Evolutionary conservation across 2,113 vertebrate species (phyloP).

Genomic region (Uria aalge): DNA sequence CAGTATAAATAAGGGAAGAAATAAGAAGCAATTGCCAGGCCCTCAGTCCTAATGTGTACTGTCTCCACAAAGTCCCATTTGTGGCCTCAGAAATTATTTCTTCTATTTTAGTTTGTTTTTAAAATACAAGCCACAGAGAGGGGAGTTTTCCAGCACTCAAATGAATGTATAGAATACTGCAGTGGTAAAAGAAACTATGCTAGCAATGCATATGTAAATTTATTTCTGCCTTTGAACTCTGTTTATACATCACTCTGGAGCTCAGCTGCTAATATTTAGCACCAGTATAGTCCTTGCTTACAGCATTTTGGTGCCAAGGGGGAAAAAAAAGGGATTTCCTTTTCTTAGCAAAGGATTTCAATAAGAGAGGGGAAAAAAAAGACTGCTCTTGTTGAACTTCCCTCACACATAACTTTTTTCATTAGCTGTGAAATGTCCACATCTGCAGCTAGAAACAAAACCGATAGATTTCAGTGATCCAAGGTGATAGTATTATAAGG

Average conservation of each 20-base stretch:
- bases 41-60: not conserved
- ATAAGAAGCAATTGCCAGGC: not conserved
- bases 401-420: not conserved
- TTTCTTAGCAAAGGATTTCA: constrained; percentile 38
- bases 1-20: not conserved
- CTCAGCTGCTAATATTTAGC: constrained; percentile 33
- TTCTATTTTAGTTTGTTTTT: constrained; percentile 47
- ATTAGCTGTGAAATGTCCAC: not conserved
- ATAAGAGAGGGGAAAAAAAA: not conserved
- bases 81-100: constrained; percentile 56
- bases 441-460: constrained; percentile 28
- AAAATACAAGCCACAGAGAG: constrained; percentile 34
- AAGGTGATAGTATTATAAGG: not conserved
- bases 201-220: constrained; percentile 29
- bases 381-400: not conserved
- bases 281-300: not conserved
- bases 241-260: constrained; percentile 42
- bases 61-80: constrained; percentile 36
- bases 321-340: not conserved
- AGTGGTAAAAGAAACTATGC: constrained; percentile 44
- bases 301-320: not conserved
- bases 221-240: constrained; percentile 66
- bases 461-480: not conserved
- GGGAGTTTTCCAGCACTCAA: not conserved
- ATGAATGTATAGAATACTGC: not conserved